A percentile compares a stretch with the other conserved stretches of the same genome.
phyloP scores from a whole-genome alignment of 2,113 vertebrate genomes.

The Erythrolamprus reginae region DNA sequence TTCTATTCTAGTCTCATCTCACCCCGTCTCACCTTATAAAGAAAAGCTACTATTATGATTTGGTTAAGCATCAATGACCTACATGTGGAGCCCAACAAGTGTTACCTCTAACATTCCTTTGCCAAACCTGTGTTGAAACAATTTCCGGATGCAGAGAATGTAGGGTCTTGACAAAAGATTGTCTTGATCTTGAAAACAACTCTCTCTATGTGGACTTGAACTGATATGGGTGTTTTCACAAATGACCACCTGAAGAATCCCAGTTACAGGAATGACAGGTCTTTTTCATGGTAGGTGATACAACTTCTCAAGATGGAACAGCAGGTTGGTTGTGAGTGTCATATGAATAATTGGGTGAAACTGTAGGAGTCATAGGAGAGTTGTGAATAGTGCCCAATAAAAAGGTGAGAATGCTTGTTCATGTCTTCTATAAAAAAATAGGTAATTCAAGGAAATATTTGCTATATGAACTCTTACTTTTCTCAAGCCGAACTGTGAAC shows the following conservation, averaged over 20 bases:
- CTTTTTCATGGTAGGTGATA: background rate
- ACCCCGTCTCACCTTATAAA: too few species aligned
- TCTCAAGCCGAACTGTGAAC: conserved; percentile 25
- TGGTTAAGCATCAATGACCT: background rate
- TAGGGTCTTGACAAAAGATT: background rate
- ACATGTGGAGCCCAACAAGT: background rate
- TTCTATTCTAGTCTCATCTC: too few species aligned
- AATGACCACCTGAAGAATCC: background rate
- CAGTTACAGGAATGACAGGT: background rate
- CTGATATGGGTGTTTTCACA: background rate
- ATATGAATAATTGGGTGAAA: background rate
- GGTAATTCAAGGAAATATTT: background rate
- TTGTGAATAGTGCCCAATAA: background rate
- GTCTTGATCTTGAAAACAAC: background rate
- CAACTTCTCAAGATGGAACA: background rate
- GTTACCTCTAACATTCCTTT: background rate
- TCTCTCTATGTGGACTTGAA: background rate
- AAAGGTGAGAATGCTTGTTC: background rate
- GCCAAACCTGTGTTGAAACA: background rate
- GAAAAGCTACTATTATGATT: background rate
- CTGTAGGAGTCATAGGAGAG: background rate
- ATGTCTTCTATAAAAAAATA: background rate
- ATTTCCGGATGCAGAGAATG: background rate
- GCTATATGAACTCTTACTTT: background rate
- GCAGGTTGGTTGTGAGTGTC: background rate